These are phyloP conservation scores for Helostoma temminkii DNA, from an alignment of 2,797 vertebrate species.

Conservation along the genomic window DNA sequence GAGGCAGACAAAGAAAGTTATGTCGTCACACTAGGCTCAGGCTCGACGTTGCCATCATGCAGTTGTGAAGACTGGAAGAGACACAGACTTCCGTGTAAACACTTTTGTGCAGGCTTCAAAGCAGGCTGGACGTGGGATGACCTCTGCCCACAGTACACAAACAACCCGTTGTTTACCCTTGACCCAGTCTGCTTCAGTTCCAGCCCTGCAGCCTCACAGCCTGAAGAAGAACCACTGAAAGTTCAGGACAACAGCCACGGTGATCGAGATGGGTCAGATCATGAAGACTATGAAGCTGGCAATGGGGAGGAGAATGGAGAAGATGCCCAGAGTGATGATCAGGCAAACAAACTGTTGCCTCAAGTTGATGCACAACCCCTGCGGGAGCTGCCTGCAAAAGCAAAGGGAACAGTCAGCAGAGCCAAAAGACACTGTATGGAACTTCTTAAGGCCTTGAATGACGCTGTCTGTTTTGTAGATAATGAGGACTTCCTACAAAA, in stretches of 20 bases:
- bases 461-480: neutral
- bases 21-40: neutral
- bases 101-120: neutral
- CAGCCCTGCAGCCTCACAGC: neutral
- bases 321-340: neutral
- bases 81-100: neutral
- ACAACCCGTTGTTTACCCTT: neutral
- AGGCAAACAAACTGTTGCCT: neutral
- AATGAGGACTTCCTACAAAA: neutral
- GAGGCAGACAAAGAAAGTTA: neutral
- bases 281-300: neutral
- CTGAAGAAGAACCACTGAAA: neutral
- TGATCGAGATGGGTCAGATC: neutral
- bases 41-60: neutral
- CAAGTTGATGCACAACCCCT: neutral
- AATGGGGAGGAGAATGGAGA: neutral
- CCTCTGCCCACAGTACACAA: neutral
- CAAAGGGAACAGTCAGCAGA: neutral
- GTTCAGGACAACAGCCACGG: neutral
- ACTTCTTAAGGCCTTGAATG: neutral
- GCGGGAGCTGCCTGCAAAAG: neutral
- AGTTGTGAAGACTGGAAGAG: neutral
- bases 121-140: slow-evolving; percentile 1
- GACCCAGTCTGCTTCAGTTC: neutral
- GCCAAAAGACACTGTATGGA: neutral